phyloP scores from a whole-genome alignment of 2,888 invertebrate genomes.

The Epistrophe eligans region DNA sequence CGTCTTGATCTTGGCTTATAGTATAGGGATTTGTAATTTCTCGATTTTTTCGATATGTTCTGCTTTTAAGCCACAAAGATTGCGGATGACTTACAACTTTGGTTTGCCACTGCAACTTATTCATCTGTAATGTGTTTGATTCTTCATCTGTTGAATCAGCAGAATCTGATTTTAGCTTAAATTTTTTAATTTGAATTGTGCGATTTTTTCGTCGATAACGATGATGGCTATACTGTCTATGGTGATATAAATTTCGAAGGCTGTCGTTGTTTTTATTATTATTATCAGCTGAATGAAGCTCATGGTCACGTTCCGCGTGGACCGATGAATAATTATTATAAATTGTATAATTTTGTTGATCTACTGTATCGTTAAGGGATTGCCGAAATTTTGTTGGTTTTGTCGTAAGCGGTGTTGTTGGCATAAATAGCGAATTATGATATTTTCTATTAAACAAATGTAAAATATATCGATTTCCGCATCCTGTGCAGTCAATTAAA shows the following conservation, averaged over 20 bases:
- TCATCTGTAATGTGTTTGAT: neutral
- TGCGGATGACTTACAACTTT: conserved; percentile 12
- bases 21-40: conserved; percentile 7
- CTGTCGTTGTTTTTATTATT: conserved; percentile 13
- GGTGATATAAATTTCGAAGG: conserved; percentile 50
- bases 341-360: conserved; percentile 5
- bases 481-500: conserved; percentile 93
- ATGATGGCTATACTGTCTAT: conserved; percentile 54
- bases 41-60: conserved; percentile 35
- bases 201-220: conserved; percentile 64
- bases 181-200: conserved; percentile 16
- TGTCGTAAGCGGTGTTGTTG: neutral
- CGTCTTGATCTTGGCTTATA: neutral
- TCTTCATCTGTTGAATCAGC: neutral
- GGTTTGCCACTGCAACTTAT: neutral
- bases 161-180: conserved; percentile 1
- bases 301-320: conserved; percentile 1
- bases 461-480: conserved; percentile 89
- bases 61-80: conserved; percentile 26
- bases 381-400: neutral
- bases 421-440: conserved; percentile 36
- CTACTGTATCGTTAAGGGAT: conserved; percentile 1
- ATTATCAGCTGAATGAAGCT: conserved; percentile 18
- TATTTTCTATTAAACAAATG: conserved; percentile 84
- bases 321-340: conserved; percentile 5